Percentiles rank a stretch among this genome's conserved stretches.
Evolutionary conservation across 2,888 invertebrate genomes (phyloP).

Genomic region (Sabatieria punctata): DNA sequence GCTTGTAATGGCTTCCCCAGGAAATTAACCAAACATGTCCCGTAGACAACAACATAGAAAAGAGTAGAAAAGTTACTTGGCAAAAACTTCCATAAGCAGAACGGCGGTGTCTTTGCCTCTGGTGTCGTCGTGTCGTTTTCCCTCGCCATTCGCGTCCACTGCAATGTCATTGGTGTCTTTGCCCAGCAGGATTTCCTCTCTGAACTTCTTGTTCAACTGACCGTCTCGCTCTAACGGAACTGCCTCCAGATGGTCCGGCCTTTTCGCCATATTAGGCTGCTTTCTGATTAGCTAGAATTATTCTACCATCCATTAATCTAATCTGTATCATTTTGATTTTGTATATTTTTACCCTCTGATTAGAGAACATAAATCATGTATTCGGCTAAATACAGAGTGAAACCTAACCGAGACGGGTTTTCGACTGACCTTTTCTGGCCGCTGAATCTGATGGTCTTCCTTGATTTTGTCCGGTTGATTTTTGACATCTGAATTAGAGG

Average conservation of each 20-base stretch:
- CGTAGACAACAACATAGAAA: too few species aligned
- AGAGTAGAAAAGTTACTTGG: conserved; percentile 19
- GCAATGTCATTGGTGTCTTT: conserved; percentile 23
- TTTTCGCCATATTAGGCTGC: conserved; percentile 23
- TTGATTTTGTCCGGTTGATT: too few species aligned
- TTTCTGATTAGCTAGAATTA: background rate
- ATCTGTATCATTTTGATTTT: too few species aligned
- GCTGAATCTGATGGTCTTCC: too few species aligned
- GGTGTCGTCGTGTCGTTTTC: conserved; percentile 5
- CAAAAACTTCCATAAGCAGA: conserved; percentile 31
- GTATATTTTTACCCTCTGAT: too few species aligned
- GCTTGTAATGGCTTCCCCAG: too few species aligned
- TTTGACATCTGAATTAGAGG: too few species aligned
- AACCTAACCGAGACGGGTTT: too few species aligned
- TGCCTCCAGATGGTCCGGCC: conserved; percentile 36
- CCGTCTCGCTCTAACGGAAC: conserved; percentile 38
- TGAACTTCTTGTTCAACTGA: conserved; percentile 36
- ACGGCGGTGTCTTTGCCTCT: conserved; percentile 9
- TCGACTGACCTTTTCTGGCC: too few species aligned
- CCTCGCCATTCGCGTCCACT: conserved; percentile 23
- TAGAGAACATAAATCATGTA: too few species aligned
- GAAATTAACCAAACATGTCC: too few species aligned
- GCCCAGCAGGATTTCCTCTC: conserved; percentile 37
- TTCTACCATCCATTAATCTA: background rate
- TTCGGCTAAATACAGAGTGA: too few species aligned